phyloP scores from a whole-genome alignment of 1,140 invertebrate genomes.

The Heliconius congener region DNA sequence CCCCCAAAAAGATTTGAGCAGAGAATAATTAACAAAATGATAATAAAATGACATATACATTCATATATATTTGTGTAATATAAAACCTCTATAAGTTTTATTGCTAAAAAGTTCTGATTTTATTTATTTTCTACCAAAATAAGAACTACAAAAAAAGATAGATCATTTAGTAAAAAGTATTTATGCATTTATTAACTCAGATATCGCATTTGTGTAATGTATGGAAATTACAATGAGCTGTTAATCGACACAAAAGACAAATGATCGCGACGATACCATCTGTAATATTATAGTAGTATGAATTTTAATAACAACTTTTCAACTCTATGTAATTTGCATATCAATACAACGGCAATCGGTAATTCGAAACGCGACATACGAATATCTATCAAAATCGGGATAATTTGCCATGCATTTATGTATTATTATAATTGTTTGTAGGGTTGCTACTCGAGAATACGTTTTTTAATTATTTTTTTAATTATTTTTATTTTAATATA shows the following conservation, averaged over 20 bases:
- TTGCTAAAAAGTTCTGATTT: too few relatives aligned
- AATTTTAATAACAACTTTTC: conserved; percentile 9
- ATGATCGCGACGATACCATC: background rate
- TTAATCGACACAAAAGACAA: background rate
- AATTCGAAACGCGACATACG: background rate
- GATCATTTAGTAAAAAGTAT: too few relatives aligned
- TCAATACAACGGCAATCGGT: background rate
- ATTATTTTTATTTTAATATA: too few relatives aligned
- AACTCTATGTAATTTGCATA: conserved; percentile 8
- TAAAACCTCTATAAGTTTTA: too few relatives aligned
- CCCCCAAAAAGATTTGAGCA: too few relatives aligned
- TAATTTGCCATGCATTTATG: conserved; percentile 6
- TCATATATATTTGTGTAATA: too few relatives aligned
- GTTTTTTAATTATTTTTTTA: background rate
- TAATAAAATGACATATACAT: too few relatives aligned
- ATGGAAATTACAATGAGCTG: conserved; percentile 4
- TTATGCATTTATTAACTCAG: too few relatives aligned
- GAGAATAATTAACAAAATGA: too few relatives aligned
- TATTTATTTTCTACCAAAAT: too few relatives aligned
- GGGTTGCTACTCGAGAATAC: background rate
- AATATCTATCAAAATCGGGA: background rate
- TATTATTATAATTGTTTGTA: background rate
- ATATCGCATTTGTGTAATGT: background rate
- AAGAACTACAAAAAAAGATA: too few relatives aligned
- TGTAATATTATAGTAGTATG: background rate